Evolutionary conservation across 1,140 invertebrate genomes (phyloP), one percentile per base, ranked within the genome.

Genomic region (Sitophilus oryzae): DNA sequence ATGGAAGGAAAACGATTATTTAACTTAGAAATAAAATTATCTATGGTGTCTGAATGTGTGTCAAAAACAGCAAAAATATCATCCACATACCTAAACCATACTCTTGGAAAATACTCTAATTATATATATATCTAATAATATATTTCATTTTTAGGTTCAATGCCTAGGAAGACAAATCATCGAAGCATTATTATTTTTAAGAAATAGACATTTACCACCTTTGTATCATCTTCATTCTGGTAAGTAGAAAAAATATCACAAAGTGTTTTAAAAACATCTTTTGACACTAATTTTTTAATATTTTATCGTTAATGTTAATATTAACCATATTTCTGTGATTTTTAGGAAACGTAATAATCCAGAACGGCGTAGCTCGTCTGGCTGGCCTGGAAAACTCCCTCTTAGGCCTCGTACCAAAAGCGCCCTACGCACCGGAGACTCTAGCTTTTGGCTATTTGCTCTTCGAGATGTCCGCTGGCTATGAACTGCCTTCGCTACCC

Each of bases 381-480:
- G 86, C 88, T 21, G 88, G 88, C 0, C 68, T 93, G 42, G 91
- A 93, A 73, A 93, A 92, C 67, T 85, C 86, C 0, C 71, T 93
- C 23, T 77, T 92, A n/a, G 86, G 88, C 0, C 81, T 88, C 16
- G 78, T 81, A 20, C 88, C 89, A 15, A 78, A 83, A 75, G 74
- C 78, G 36, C 78, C 80, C 19, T 78, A 78, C 40, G 79, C 81
- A 5, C 76, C 83, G 45, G 75, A 76, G 63, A 81, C 83, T 0
- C 75, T 93, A 48, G 88, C 84, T 53, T 89, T 95, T 66, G 82
- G 81, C 2, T 87, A 91, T 70, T 79, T 94, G 61, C 74, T 94
- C 22, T 93, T 89, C 72, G 90, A 94, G 76, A 94, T 95, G 91
- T 86, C 87, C 64, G 82, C 86, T 18, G 91, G 89, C 1, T 85